These are phyloP conservation scores for Calephelis virginiensis DNA, from an alignment of 1,140 invertebrate genomes.

Conservation along the genomic window DNA sequence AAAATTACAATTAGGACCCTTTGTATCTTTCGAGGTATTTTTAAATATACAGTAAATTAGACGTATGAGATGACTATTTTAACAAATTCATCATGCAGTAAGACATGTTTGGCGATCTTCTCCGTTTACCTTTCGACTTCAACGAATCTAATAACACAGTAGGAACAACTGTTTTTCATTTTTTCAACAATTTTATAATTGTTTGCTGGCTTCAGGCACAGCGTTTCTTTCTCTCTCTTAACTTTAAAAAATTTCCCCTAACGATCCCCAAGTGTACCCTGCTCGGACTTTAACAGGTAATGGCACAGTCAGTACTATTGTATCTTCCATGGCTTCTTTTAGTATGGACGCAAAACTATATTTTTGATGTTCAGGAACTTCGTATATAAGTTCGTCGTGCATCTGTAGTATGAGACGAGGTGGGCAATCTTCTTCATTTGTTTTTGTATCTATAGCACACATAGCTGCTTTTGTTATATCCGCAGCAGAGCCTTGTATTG, in stretches of 20 bases:
- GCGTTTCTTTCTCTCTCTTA: no score
- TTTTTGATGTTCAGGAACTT: slow-evolving; percentile 85
- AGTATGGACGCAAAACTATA: slow-evolving; percentile 82
- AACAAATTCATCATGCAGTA: no score
- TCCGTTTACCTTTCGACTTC: no score
- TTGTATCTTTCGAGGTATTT: no score
- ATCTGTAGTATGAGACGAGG: slow-evolving; percentile 90
- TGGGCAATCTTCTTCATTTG: slow-evolving; percentile 64
- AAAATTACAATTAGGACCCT: no score
- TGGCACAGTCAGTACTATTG: slow-evolving; percentile 85
- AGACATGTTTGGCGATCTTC: no score
- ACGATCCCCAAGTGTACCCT: slow-evolving; percentile 89
- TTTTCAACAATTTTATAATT: no score
- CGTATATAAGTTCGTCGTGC: slow-evolving; percentile 98
- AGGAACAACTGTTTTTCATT: no score
- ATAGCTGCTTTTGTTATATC: slow-evolving; percentile 96
- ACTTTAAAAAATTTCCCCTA: slow-evolving; percentile 38
- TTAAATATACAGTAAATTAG: no score
- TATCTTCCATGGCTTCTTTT: slow-evolving; percentile 89
- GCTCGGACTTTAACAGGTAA: slow-evolving; percentile 92
- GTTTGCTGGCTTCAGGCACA: no score
- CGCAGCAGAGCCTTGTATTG: slow-evolving; percentile 96
- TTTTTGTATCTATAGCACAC: slow-evolving; percentile 87
- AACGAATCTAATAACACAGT: no score
- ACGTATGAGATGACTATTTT: no score